A percentile compares a stretch with the other conserved stretches of the same genome.
These are phyloP conservation scores for Heloderma charlesbogerti DNA, from an alignment of 2,113 vertebrate species.

Conservation along the genomic window DNA sequence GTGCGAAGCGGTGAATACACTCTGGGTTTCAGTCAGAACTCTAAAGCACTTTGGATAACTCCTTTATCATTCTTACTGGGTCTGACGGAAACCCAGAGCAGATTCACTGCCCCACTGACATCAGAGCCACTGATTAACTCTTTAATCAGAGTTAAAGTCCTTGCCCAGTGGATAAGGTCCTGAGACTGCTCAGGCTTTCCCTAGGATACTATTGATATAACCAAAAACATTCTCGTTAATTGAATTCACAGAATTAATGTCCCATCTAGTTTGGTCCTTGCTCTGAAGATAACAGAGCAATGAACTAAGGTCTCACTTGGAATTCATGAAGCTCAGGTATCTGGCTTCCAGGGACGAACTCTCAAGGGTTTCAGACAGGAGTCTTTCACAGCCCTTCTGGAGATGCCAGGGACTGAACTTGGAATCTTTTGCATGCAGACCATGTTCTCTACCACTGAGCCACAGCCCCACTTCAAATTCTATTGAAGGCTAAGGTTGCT, in stretches of 20 bases:
- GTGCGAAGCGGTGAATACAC: no score
- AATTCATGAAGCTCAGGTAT: no score
- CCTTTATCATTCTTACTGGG: no score
- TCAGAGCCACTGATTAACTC: no score
- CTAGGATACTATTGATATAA: background rate
- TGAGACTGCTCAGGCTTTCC: background rate
- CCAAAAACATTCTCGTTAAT: background rate
- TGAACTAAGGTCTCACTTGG: background rate
- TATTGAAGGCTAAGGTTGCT: background rate
- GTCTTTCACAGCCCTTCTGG: background rate
- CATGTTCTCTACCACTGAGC: background rate
- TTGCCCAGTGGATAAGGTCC: background rate
- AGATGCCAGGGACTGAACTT: background rate
- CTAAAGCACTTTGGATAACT: no score
- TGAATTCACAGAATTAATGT: background rate
- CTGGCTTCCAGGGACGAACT: no score
- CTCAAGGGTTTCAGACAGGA: background rate
- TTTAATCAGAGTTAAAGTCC: background rate
- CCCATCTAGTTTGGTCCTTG: background rate
- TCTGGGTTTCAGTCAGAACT: no score
- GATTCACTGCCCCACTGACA: no score
- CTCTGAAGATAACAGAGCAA: background rate
- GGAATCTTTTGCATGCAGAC: background rate
- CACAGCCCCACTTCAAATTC: background rate
- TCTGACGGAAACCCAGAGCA: no score